Evolutionary conservation across 2,888 invertebrate species (phyloP).

Genomic region (Deilephila porcellus): DNA sequence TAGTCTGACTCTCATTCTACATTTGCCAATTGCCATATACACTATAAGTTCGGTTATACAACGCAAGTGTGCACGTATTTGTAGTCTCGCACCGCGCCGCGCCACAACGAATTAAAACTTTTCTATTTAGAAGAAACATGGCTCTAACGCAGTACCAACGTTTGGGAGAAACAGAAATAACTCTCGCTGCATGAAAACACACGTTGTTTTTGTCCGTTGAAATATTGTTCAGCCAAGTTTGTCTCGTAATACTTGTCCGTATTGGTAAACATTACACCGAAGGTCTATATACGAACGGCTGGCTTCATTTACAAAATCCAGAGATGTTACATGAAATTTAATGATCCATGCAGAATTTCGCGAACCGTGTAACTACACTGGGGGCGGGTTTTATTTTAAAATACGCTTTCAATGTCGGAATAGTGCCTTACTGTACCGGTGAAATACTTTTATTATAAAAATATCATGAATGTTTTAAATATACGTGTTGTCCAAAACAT

Average conservation of each 20-base stretch:
- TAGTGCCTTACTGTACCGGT: constrained; percentile 3
- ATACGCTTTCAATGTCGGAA: constrained; percentile 34
- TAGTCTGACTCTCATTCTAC: constrained; percentile 42
- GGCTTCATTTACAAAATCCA: constrained; percentile 45
- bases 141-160: constrained; percentile 48
- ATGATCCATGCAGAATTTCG: constrained; percentile 45
- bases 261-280: constrained; percentile 41
- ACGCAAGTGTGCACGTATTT: constrained; percentile 35
- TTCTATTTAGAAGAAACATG: constrained; percentile 68
- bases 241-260: constrained; percentile 48
- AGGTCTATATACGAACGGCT: constrained; percentile 37
- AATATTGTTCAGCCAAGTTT: constrained; percentile 53
- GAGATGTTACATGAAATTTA: constrained; percentile 44
- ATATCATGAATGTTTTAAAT: background rate
- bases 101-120: constrained; percentile 73
- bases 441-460: constrained; percentile 5
- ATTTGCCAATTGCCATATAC: constrained; percentile 36
- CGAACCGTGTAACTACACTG: constrained; percentile 38
- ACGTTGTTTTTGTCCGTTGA: constrained; percentile 59
- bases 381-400: constrained; percentile 31
- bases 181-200: constrained; percentile 56
- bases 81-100: constrained; percentile 33
- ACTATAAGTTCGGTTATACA: constrained; percentile 32
- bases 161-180: constrained; percentile 55
- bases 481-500: too few relatives aligned